phyloP scores from a whole-genome alignment of 92 coral and sea anemone genomes.

The Blastomussa wellsi region DNA sequence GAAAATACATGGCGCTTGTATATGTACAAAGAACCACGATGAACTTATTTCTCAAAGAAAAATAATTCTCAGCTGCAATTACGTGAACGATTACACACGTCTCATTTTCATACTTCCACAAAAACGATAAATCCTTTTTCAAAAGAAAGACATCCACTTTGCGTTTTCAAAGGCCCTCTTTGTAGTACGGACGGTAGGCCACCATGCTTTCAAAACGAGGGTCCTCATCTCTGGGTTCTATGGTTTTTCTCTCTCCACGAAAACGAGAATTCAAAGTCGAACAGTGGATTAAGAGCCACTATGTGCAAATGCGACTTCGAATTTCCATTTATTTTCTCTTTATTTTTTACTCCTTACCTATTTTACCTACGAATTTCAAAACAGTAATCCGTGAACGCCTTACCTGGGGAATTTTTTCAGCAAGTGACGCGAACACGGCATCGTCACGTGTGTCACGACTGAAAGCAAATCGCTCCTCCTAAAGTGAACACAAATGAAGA shows the following conservation, averaged over 20 bases:
- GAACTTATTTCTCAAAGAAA: background rate
- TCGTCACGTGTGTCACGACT: slow-evolving; percentile 72
- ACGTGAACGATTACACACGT: background rate
- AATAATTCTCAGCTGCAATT: background rate
- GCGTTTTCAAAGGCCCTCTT: too few species aligned
- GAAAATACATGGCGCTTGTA: background rate
- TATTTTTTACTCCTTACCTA: too few species aligned
- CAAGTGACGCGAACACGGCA: slow-evolving; percentile 50
- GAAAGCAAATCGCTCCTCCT: slow-evolving; percentile 71
- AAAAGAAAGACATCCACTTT: too few species aligned
- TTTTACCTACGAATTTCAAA: too few species aligned
- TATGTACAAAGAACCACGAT: background rate
- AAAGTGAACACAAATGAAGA: background rate
- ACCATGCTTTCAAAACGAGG: too few species aligned
- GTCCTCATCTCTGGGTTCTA: too few species aligned
- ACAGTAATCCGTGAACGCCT: background rate
- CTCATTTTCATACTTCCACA: background rate
- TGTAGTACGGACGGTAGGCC: too few species aligned
- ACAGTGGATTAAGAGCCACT: too few species aligned
- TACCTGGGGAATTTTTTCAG: slow-evolving; percentile 64
- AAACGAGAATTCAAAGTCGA: too few species aligned
- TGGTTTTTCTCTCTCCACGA: too few species aligned
- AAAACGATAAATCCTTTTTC: background rate
- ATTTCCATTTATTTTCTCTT: too few species aligned
- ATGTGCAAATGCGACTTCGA: too few species aligned